Conservation (phyloP, 2,888 invertebrate species). For the Tethea ocularis region DNA sequence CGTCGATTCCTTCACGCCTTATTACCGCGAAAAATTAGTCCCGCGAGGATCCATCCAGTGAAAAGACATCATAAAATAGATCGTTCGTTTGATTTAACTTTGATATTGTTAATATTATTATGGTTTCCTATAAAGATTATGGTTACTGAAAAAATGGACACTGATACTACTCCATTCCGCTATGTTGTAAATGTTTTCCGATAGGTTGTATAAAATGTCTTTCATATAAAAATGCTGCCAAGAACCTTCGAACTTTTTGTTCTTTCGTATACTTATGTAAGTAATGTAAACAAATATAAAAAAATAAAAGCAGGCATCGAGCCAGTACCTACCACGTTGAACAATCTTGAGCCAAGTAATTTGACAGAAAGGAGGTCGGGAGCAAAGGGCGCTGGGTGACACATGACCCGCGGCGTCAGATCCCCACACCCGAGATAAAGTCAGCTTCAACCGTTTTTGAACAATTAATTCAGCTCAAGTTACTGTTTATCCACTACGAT, state of each 20-base stretch:
- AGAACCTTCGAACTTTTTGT: neutral
- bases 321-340: neutral
- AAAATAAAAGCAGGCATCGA: neutral
- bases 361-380: conserved; percentile 46
- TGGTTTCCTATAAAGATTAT: neutral
- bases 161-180: too few relatives aligned
- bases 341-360: conserved; percentile 20
- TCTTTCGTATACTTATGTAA: neutral
- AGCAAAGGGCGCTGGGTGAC: conserved; percentile 25
- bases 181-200: too few relatives aligned
- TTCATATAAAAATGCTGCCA: neutral
- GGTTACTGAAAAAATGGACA: neutral
- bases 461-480: conserved; percentile 8
- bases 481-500: neutral
- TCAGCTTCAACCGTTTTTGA: neutral
- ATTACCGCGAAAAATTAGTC: conserved; percentile 74
- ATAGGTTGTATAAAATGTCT: neutral
- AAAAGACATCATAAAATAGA: conserved; percentile 38
- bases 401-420: conserved; percentile 23
- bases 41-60: conserved; percentile 45
- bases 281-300: too few relatives aligned
- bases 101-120: neutral
- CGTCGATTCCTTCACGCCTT: conserved; percentile 67
- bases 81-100: conserved; percentile 27
- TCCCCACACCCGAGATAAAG: conserved; percentile 17